These are phyloP conservation scores for Apoda limacodes DNA, from an alignment of 2,888 invertebrate species.

Conservation along the genomic window DNA sequence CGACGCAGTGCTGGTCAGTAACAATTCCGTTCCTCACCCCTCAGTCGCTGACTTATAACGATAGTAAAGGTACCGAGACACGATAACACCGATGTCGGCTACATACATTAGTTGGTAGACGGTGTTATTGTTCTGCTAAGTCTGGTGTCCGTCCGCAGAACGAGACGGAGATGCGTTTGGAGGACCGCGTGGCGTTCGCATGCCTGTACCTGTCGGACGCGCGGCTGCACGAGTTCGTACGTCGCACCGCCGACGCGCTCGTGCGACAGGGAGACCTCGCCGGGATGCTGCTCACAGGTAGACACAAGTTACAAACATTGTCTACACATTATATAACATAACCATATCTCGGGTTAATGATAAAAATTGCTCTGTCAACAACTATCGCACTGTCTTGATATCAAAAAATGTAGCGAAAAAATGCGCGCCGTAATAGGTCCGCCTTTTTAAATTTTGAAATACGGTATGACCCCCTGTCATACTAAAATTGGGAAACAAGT, in stretches of 20 bases:
- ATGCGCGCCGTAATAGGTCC: too few species aligned
- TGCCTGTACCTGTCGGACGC: constrained; percentile 86
- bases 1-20: constrained; percentile 32
- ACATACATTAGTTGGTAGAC: neutral
- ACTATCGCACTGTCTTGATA: too few species aligned
- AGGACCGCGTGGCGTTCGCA: constrained; percentile 92
- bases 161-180: constrained; percentile 86
- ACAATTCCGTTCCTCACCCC: neutral
- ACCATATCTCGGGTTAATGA: neutral
- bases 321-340: too few species aligned
- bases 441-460: too few species aligned
- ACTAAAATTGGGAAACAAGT: too few species aligned
- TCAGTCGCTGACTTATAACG: neutral
- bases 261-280: constrained; percentile 84
- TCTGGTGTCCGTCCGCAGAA: constrained; percentile 60
- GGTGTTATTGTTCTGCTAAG: too few species aligned
- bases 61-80: too few species aligned
- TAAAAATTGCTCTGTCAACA: too few species aligned
- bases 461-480: too few species aligned
- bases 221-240: constrained; percentile 83
- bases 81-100: too few species aligned
- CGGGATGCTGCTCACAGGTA: constrained; percentile 87
- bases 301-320: too few species aligned
- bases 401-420: too few species aligned
- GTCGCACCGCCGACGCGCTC: constrained; percentile 75